Evolutionary conservation across 2,888 invertebrate species (phyloP), one percentile per base, ranked within the genome.

Genomic region (Hydroisotoma schaefferi): DNA sequence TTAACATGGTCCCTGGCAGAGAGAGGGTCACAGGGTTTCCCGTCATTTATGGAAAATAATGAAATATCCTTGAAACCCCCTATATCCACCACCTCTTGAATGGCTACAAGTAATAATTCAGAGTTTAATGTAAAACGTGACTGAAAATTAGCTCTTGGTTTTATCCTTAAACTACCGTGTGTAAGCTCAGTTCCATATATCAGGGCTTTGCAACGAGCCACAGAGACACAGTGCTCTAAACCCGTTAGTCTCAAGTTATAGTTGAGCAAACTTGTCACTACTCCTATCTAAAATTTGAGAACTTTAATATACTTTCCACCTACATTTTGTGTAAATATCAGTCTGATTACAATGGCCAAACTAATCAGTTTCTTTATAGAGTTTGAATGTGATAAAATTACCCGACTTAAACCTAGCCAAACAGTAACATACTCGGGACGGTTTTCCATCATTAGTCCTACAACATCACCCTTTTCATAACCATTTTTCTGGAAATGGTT

Each of bases 371-470:
- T n/a, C n/a, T n/a, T n/a, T n/a, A n/a, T n/a, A n/a, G n/a, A n/a
- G n/a, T n/a, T n/a, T 8, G 23, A 10, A 51, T 8, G 5, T 23
- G n/a, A 18, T 54, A 25, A 15, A 26, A 23, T 53, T 63, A 69
- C 69, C 53, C 67, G 69, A 8, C 92, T 86, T 55, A 94, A 81
- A 0, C 97, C 98, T 55, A 99, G 80, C 97, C 98, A 99, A 38
- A 87, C 85, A 40, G 87, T 87, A 1, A 95, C 87, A 78, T 88
- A 92, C 77, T 98, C 94, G 0, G 94, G 90, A 33, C 90, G 84
- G 78, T 94, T 97, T 77, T 93, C 93, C 81, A 95, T 83, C 76
- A 93, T 84, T 20, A 99, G 80, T 0, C 88, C 94, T 0, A 98
- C 87, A 0, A 87, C 84, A 76, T 98, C 93, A 0, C 94, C 95